Percentiles rank a stretch among this genome's conserved stretches.
Evolutionary conservation across 2,113 vertebrate species (phyloP).

Genomic region (Cnemophilus loriae): DNA sequence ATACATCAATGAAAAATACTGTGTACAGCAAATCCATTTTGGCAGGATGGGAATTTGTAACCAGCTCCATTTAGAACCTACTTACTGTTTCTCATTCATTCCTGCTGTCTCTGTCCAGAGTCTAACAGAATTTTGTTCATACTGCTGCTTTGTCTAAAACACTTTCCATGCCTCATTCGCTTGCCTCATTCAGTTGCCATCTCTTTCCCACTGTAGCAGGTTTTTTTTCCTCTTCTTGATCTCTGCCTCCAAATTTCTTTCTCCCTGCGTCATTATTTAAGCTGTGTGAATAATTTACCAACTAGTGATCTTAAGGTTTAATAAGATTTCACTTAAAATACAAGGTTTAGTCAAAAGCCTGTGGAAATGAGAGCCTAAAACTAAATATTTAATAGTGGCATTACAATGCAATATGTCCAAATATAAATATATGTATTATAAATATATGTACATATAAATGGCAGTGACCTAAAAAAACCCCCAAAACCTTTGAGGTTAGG

Average conservation of each 20-base stretch:
- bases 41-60: not conserved
- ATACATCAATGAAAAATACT: not conserved
- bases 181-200: constrained; percentile 23
- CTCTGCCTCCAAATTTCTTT: constrained; percentile 24
- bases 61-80: constrained; percentile 26
- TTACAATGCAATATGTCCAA: not conserved
- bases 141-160: constrained; percentile 9
- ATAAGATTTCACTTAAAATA: not conserved
- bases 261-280: not conserved
- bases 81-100: constrained; percentile 11
- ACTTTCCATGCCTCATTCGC: constrained; percentile 25
- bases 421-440: not conserved
- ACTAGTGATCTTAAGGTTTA: not conserved
- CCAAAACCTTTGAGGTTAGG: not conserved
- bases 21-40: not conserved
- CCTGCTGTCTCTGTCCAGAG: not conserved
- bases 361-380: not conserved
- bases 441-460: not conserved
- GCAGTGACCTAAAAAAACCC: not conserved
- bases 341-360: not conserved
- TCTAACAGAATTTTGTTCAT: not conserved
- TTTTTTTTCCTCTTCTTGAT: not conserved
- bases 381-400: not conserved
- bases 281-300: not conserved
- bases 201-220: not conserved